A percentile compares a stretch with the other conserved stretches of the same genome.
phyloP scores from a whole-genome alignment of 2,888 invertebrate species.

The Caenorhabditis sp. region DNA sequence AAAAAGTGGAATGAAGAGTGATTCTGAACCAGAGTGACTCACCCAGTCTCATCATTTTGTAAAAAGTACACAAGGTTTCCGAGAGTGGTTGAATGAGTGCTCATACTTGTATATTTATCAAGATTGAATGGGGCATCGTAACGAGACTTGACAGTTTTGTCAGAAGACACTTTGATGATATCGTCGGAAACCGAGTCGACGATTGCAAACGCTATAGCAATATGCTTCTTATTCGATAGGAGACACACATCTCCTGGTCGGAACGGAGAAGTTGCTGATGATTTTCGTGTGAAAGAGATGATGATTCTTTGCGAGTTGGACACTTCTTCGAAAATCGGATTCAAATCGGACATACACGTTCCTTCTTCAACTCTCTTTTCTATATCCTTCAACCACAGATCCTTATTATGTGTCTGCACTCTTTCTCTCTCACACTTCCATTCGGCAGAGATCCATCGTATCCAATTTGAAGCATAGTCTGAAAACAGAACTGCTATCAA shows the following conservation, averaged over 20 bases:
- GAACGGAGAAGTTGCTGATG: not conserved
- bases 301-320: conserved; percentile 40
- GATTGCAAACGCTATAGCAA: conserved; percentile 38
- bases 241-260: conserved; percentile 53
- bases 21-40: not conserved
- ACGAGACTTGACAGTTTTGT: conserved; percentile 31
- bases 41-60: conserved; percentile 70
- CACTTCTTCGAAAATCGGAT: conserved; percentile 31
- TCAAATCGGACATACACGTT: conserved; percentile 28
- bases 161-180: conserved; percentile 35
- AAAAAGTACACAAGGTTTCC: conserved; percentile 73
- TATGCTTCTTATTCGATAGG: conserved; percentile 37
- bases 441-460: conserved; percentile 56
- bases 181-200: conserved; percentile 40
- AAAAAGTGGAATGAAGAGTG: conserved; percentile 3
- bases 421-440: conserved; percentile 58
- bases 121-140: conserved; percentile 69
- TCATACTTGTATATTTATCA: conserved; percentile 75
- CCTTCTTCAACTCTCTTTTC: conserved; percentile 25
- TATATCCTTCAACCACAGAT: conserved; percentile 52
- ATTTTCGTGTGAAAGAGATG: conserved; percentile 25
- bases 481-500: conserved; percentile 1
- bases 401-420: conserved; percentile 11
- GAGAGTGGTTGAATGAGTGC: conserved; percentile 71
- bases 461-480: conserved; percentile 67